Conservation (phyloP, 2,797 vertebrate species). For the Anguilla obscura region DNA sequence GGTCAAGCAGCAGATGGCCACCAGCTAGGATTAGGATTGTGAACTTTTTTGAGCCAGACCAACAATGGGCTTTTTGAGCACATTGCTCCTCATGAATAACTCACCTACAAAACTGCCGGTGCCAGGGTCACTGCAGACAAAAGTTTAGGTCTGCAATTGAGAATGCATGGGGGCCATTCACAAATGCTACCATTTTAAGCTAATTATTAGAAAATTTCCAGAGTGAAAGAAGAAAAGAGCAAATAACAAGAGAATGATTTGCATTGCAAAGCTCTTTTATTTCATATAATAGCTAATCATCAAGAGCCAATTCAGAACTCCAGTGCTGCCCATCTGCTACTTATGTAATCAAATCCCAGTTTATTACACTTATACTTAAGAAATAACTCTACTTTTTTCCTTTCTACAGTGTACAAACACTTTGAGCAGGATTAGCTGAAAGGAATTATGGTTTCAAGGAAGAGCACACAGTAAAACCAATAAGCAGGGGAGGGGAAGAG, state of each 20-base stretch:
- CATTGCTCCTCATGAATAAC: slow-evolving; percentile 26
- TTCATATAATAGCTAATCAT: slow-evolving; percentile 5
- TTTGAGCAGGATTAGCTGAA: slow-evolving; percentile 29
- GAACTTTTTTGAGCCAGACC: slow-evolving; percentile 55
- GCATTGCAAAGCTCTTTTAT: not conserved
- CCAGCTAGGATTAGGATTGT: slow-evolving; percentile 51
- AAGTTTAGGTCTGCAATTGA: slow-evolving; percentile 11
- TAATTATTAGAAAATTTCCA: not conserved
- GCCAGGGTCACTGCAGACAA: not conserved
- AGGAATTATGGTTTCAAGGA: slow-evolving; percentile 19
- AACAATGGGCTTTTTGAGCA: slow-evolving; percentile 38
- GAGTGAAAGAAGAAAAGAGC: not conserved
- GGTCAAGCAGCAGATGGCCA: slow-evolving; percentile 69
- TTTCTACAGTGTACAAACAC: slow-evolving; percentile 37
- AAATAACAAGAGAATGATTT: not conserved
- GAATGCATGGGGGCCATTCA: not conserved
- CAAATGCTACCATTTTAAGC: not conserved
- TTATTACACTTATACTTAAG: slow-evolving; percentile 9
- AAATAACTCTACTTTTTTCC: slow-evolving; percentile 34
- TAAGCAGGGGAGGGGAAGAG: not conserved
- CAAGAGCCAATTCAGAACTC: slow-evolving; percentile 15
- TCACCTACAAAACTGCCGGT: slow-evolving; percentile 4
- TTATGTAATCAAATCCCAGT: slow-evolving; percentile 32
- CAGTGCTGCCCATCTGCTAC: slow-evolving; percentile 16
- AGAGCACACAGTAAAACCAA: not conserved